Evolutionary conservation across 2,113 vertebrate species (phyloP).

Genomic region (Chiloscyllium plagiosum): DNA sequence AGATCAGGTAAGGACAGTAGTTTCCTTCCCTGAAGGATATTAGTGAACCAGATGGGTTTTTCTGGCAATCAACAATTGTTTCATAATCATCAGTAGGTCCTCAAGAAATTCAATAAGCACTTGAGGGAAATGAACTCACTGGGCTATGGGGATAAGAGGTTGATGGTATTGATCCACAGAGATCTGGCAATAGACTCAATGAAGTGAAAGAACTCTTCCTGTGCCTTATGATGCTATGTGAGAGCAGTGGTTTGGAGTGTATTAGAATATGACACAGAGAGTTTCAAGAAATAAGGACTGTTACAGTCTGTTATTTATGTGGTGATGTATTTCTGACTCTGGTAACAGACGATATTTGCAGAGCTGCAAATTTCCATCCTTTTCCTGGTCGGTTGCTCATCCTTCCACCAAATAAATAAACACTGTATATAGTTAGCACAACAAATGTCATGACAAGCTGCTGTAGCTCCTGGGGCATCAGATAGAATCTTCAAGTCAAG

Average conservation of each 20-base stretch:
- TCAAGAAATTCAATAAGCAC: not conserved
- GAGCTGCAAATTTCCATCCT: not conserved
- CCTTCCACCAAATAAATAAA: not conserved
- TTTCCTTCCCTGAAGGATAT: no score
- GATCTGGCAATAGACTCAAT: not conserved
- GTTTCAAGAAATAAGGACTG: not conserved
- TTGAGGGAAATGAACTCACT: no score
- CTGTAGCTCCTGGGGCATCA: not conserved
- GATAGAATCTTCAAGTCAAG: not conserved
- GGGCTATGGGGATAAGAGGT: no score
- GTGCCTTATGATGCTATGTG: not conserved
- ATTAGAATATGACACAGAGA: not conserved
- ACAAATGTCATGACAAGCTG: not conserved
- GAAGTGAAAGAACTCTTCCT: not conserved
- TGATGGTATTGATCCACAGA: not conserved
- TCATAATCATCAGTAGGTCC: no score
- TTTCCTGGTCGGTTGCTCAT: not conserved
- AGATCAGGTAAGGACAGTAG: no score
- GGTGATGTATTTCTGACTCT: not conserved
- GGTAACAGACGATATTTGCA: not conserved
- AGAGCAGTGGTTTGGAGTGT: not conserved
- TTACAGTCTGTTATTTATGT: not conserved
- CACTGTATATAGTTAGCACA: slow-evolving; percentile 11
- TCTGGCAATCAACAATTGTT: no score
- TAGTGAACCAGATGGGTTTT: no score